A percentile compares a stretch with the other conserved stretches of the same genome.
These are phyloP conservation scores for Apistogramma diplotaenia DNA, from an alignment of 2,113 vertebrate species.

Conservation along the genomic window DNA sequence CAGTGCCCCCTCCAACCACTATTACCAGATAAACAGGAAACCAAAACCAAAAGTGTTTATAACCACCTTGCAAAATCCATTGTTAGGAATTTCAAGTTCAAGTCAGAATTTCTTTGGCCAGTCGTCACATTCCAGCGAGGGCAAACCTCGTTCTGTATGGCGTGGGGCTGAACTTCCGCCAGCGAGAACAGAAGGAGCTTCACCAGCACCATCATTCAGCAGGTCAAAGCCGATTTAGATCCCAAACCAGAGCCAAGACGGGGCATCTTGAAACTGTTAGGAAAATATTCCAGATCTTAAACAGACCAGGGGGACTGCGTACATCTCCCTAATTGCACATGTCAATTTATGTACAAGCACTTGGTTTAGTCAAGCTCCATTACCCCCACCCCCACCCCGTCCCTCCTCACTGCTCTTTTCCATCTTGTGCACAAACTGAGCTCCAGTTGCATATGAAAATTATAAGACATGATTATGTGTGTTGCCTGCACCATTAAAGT, in stretches of 20 bases:
- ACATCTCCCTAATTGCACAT: slow-evolving; percentile 74
- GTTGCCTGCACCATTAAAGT: not conserved
- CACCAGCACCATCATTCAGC: slow-evolving; percentile 64
- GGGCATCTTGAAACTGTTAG: slow-evolving; percentile 78
- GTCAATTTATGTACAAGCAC: slow-evolving; percentile 73
- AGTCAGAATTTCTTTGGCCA: slow-evolving; percentile 39
- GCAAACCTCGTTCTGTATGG: slow-evolving; percentile 21
- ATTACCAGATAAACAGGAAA: slow-evolving; percentile 68
- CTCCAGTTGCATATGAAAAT: slow-evolving; percentile 6
- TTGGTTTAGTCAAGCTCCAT: slow-evolving; percentile 70
- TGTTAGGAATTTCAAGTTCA: slow-evolving; percentile 29
- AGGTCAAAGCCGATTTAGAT: slow-evolving; percentile 67
- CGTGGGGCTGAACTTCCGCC: slow-evolving; percentile 32
- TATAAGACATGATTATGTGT: not conserved
- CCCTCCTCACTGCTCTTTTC: not conserved
- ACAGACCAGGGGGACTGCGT: slow-evolving; percentile 72
- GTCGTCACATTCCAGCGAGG: slow-evolving; percentile 49
- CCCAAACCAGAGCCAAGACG: slow-evolving; percentile 64
- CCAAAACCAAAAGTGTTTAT: slow-evolving; percentile 61
- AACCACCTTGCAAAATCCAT: slow-evolving; percentile 45
- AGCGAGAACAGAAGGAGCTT: slow-evolving; percentile 56
- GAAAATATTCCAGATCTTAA: slow-evolving; percentile 75
- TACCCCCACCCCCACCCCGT: not conserved
- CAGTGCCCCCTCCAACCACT: slow-evolving; percentile 33
- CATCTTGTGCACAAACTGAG: not conserved